Evolutionary conservation across 1,140 invertebrate genomes (phyloP), one percentile per base, ranked within the genome.

Genomic region (Neotoxoptera formosana): DNA sequence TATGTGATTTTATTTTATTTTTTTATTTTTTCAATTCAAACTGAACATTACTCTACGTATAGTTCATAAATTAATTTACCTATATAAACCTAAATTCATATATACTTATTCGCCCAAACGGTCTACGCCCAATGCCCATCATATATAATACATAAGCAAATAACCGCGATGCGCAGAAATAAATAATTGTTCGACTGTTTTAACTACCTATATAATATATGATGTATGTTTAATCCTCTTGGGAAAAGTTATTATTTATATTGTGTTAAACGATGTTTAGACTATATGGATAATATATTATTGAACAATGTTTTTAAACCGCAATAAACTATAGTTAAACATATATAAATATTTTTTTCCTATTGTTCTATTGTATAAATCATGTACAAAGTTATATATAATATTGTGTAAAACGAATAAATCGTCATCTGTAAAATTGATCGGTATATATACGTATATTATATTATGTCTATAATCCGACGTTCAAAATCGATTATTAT

Each of bases 351-450:
- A n/a, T 67, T 67, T 67, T 76, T 67, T 67, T 67, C 17, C 17
- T 67, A 4, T 11, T 67, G 60, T 76, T n/a, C n/a, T 76, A n/a
- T n/a, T n/a, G n/a, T 76, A 11, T 76, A 76, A 76, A 76, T 76
- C 14, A 17, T 76, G 60, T 76, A 76, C n/a, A 76, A 76, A 76
- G 60, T 76, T 76, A 76, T 67, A 76, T 67, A 30, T 30, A 67
- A 76, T 76, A 76, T 76, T 76, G 60, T 76, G n/a, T n/a, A n/a
- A 56, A 76, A 76, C 30, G 60, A 76, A 76, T 76, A 30, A 67
- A n/a, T 30, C 11, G n/a, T 76, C 60, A 6, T 17, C 17, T n/a
- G 14, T 76, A 76, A 76, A 76, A 34, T 76, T 76, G 60, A 76
- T 76, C 14, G 60, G n/a, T 67, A 17, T 17, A n/a, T 25, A 23